Evolutionary conservation across 37 sponge, comb jelly and placozoan species (phyloP).

Genomic region (Spongilla lacustris): DNA sequence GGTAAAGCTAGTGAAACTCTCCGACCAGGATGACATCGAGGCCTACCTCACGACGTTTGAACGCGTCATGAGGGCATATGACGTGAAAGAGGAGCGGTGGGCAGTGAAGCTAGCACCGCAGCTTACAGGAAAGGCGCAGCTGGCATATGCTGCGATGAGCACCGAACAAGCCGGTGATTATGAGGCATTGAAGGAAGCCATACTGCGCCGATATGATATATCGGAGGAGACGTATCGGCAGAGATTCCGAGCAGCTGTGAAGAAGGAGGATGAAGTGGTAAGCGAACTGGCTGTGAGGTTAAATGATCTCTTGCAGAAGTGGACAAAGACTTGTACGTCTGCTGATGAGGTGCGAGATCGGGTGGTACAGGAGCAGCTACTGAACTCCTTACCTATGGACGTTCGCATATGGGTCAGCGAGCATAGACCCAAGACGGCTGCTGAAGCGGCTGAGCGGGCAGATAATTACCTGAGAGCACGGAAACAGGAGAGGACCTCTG

Average conservation of each 20-base stretch:
- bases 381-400: neutral
- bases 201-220: constrained; percentile 16
- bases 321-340: constrained; percentile 14
- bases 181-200: neutral
- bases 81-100: constrained; percentile 6
- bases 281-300: neutral
- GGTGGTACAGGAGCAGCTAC: constrained; percentile 14
- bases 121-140: constrained; percentile 32
- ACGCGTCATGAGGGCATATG: constrained; percentile 12
- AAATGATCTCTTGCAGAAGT: constrained; percentile 4
- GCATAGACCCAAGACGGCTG: neutral
- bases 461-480: constrained; percentile 14
- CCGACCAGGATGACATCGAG: constrained; percentile 23
- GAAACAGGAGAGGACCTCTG: neutral
- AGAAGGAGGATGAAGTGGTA: constrained; percentile 10
- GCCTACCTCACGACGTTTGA: constrained; percentile 31
- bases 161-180: constrained; percentile 3
- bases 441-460: neutral
- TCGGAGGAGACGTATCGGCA: constrained; percentile 18
- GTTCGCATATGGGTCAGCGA: constrained; percentile 10
- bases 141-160: constrained; percentile 26
- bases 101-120: constrained; percentile 21
- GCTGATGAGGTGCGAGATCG: neutral
- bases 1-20: neutral
- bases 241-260: neutral